phyloP scores from a whole-genome alignment of 2,888 invertebrate species.

The Drosophila eohydei region DNA sequence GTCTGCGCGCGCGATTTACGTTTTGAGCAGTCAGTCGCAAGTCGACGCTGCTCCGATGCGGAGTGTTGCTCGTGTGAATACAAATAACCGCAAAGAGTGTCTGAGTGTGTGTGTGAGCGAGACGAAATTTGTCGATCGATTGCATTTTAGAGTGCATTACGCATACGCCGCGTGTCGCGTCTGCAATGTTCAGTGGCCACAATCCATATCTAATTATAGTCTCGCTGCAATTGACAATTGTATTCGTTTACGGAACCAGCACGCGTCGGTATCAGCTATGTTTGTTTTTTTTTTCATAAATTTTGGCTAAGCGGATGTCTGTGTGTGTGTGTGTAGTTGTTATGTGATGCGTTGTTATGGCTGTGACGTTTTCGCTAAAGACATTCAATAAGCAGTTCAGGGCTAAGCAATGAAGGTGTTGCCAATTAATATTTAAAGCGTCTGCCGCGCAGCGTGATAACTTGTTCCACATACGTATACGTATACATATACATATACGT shows the following conservation, averaged over 20 bases:
- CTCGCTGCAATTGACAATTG: conserved; percentile 11
- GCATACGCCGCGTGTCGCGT: conserved; percentile 55
- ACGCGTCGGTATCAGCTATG: conserved; percentile 30
- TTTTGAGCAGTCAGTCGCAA: conserved; percentile 70
- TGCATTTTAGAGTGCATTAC: conserved; percentile 40
- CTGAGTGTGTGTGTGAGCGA: neutral
- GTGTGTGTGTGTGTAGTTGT: conserved; percentile 19
- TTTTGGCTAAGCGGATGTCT: conserved; percentile 8
- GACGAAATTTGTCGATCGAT: conserved; percentile 28
- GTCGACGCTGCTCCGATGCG: conserved; percentile 55
- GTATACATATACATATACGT: neutral
- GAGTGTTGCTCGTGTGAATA: conserved; percentile 45
- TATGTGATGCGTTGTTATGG: conserved; percentile 46
- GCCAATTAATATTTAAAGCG: conserved; percentile 75
- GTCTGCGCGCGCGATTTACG: conserved; percentile 35
- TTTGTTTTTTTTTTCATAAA: neutral
- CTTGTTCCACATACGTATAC: conserved; percentile 66
- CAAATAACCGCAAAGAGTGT: conserved; percentile 1
- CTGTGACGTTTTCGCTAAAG: conserved; percentile 30
- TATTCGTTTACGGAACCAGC: conserved; percentile 54
- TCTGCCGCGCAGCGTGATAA: conserved; percentile 64
- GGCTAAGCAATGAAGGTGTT: conserved; percentile 76
- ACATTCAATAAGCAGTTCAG: conserved; percentile 78
- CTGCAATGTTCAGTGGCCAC: conserved; percentile 21
- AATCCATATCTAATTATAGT: conserved; percentile 52